Evolutionary conservation across 1,140 invertebrate species (phyloP).

Genomic region (Pinna nobilis): DNA sequence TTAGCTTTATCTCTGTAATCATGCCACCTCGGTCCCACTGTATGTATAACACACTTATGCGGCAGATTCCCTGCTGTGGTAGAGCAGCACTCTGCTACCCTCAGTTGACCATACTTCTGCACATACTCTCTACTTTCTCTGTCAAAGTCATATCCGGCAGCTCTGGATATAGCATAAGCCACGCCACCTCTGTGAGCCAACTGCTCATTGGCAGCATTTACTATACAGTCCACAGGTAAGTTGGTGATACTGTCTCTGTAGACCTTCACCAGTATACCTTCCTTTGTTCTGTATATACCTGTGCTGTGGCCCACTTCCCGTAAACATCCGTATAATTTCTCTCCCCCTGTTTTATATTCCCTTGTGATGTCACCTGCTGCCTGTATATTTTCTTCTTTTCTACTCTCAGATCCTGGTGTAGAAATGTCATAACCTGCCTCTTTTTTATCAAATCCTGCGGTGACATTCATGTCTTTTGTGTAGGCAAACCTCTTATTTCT

Average conservation of each 20-base stretch:
- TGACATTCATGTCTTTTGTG: too few relatives aligned
- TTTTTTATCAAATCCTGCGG: too few relatives aligned
- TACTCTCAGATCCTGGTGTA: too few relatives aligned
- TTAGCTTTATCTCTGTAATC: constrained; percentile 34
- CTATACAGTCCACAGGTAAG: constrained; percentile 90
- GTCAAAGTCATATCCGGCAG: constrained; percentile 43
- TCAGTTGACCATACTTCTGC: constrained; percentile 27
- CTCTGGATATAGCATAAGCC: constrained; percentile 84
- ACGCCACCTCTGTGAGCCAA: constrained; percentile 88
- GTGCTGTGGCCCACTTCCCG: too few relatives aligned
- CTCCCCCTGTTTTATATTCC: too few relatives aligned
- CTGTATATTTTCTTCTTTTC: too few relatives aligned
- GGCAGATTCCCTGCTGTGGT: constrained; percentile 44
- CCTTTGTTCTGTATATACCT: constrained; percentile 24
- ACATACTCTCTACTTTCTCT: constrained; percentile 48
- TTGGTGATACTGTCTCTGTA: constrained; percentile 85
- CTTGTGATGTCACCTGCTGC: too few relatives aligned
- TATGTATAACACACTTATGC: constrained; percentile 53
- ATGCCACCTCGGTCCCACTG: constrained; percentile 53
- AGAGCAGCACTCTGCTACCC: constrained; percentile 38
- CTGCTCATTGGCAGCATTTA: constrained; percentile 91
- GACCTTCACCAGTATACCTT: constrained; percentile 32
- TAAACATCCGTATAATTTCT: too few relatives aligned
- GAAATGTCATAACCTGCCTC: too few relatives aligned
- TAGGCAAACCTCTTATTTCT: too few relatives aligned